Evolutionary conservation across 2,113 vertebrate species (phyloP).

Genomic region (Misgurnus mizolepis): DNA sequence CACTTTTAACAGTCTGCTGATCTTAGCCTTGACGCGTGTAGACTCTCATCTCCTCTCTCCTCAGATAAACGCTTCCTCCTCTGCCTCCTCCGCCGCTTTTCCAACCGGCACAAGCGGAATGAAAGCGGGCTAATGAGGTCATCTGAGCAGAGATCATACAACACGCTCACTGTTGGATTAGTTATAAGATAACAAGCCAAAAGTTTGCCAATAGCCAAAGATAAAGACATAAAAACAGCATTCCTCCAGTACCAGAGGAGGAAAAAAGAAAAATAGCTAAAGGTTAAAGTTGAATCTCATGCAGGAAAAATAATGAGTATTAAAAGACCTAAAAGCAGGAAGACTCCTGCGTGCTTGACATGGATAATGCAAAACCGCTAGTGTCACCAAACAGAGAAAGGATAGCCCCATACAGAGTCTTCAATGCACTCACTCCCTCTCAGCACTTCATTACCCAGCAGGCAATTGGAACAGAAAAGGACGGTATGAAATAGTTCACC

Average conservation of each 20-base stretch:
- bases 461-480: constrained; percentile 56
- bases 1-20: constrained; percentile 57
- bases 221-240: constrained; percentile 10
- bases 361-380: not conserved
- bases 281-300: not conserved
- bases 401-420: constrained; percentile 44
- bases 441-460: constrained; percentile 56
- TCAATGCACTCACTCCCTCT: constrained; percentile 22
- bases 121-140: constrained; percentile 62
- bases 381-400: constrained; percentile 16
- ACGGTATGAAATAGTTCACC: constrained; percentile 54
- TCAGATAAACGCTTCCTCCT: constrained; percentile 3
- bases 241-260: constrained; percentile 47
- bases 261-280: not conserved
- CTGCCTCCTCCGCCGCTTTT: constrained; percentile 27
- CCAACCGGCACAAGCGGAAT: constrained; percentile 51
- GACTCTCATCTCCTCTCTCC: constrained; percentile 42
- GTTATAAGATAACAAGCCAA: constrained; percentile 55
- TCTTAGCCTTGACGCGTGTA: constrained; percentile 35
- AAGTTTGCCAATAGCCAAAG: constrained; percentile 56
- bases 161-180: constrained; percentile 63
- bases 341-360: constrained; percentile 14
- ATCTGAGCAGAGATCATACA: constrained; percentile 61
- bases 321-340: constrained; percentile 18
- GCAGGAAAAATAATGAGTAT: constrained; percentile 30